phyloP scores from a whole-genome alignment of 2,113 vertebrate genomes.

The Carassius gibelio region DNA sequence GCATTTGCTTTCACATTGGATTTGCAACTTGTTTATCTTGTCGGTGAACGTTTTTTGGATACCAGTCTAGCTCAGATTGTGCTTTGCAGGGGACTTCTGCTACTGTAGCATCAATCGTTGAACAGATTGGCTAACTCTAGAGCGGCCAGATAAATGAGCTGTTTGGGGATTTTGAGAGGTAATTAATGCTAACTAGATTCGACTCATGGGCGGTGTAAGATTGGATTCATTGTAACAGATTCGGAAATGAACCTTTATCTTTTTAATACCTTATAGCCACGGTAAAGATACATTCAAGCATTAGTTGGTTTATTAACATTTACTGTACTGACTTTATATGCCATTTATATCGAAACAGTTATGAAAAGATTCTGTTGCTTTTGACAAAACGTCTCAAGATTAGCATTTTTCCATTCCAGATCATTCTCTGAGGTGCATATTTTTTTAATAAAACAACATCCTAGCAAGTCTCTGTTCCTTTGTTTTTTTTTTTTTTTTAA shows the following conservation, averaged over 20 bases:
- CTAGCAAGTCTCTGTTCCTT: slow-evolving; percentile 49
- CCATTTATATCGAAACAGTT: slow-evolving; percentile 27
- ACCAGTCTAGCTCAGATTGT: slow-evolving; percentile 1
- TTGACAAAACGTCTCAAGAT: slow-evolving; percentile 31
- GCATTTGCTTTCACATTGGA: slow-evolving; percentile 26
- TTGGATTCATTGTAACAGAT: slow-evolving; percentile 1
- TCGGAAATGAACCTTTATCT: slow-evolving; percentile 12
- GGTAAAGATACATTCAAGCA: neutral
- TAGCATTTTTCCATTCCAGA: slow-evolving; percentile 45
- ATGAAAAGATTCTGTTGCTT: slow-evolving; percentile 31
- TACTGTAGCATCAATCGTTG: slow-evolving; percentile 41
- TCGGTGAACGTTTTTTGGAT: slow-evolving; percentile 10
- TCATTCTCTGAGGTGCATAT: slow-evolving; percentile 43
- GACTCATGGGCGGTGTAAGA: slow-evolving; percentile 16
- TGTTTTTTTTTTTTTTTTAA: slow-evolving; percentile 42
- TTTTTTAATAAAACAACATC: slow-evolving; percentile 51
- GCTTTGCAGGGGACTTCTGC: slow-evolving; percentile 19
- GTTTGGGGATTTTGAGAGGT: slow-evolving; percentile 1
- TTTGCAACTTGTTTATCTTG: slow-evolving; percentile 14
- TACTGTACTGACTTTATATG: slow-evolving; percentile 46
- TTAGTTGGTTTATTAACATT: slow-evolving; percentile 30
- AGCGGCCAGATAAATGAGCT: neutral
- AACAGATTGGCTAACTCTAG: slow-evolving; percentile 28
- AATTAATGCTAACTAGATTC: slow-evolving; percentile 33
- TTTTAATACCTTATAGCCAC: slow-evolving; percentile 41